Percentiles rank a stretch among this genome's conserved stretches.
Evolutionary conservation across 2,888 invertebrate genomes (phyloP).

Genomic region (Lepidocyrtoides sp.): DNA sequence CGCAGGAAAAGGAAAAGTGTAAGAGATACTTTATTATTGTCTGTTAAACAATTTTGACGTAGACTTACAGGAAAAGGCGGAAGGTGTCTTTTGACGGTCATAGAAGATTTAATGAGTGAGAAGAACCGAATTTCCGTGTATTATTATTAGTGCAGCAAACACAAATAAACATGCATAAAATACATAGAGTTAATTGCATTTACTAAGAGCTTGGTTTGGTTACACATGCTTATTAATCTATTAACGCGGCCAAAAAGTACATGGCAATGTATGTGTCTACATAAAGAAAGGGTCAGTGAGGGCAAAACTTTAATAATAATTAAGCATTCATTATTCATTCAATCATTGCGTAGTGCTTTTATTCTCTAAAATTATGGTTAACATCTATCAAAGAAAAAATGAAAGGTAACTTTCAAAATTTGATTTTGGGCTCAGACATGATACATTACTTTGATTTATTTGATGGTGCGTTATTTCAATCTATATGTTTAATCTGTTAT

Average conservation of each 20-base stretch:
- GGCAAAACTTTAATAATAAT: neutral
- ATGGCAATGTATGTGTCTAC: neutral
- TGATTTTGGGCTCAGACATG: constrained; percentile 5
- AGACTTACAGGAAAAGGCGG: constrained; percentile 18
- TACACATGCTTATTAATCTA: neutral
- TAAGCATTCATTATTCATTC: neutral
- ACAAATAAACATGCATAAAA: neutral
- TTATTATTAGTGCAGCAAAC: too few relatives aligned
- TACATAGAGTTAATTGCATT: too few relatives aligned
- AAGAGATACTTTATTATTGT: too few relatives aligned
- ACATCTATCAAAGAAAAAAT: neutral
- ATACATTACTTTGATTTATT: constrained; percentile 13
- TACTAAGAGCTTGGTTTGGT: neutral
- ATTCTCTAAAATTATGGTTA: neutral
- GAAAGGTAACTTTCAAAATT: constrained; percentile 25
- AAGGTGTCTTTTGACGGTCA: neutral
- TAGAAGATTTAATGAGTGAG: neutral
- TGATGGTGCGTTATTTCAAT: neutral
- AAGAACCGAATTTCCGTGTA: constrained; percentile 39
- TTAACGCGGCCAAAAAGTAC: too few relatives aligned
- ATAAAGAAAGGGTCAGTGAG: too few relatives aligned
- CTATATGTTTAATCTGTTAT: neutral
- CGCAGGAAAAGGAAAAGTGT: too few relatives aligned
- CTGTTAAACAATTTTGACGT: too few relatives aligned
- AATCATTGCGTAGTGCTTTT: neutral